phyloP scores from a whole-genome alignment of 2,113 vertebrate species.

The Diadophis punctatus region DNA sequence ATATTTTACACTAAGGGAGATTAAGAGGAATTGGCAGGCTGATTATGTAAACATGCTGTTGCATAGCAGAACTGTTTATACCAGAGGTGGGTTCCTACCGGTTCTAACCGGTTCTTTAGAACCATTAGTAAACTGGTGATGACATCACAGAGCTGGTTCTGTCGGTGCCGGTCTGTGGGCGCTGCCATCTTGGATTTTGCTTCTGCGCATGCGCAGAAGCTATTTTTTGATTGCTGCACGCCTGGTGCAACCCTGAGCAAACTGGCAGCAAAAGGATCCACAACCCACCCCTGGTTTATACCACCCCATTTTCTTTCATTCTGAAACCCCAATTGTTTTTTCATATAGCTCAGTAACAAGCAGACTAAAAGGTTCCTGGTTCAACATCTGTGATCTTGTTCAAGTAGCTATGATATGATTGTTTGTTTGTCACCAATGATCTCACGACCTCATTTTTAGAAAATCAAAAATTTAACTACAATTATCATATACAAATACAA shows the following conservation, averaged over 20 bases:
- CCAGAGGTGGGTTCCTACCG: too few relatives aligned
- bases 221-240: too few relatives aligned
- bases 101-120: too few relatives aligned
- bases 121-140: too few relatives aligned
- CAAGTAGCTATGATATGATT: background rate
- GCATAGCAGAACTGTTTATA: background rate
- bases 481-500: background rate
- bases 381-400: background rate
- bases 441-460: background rate
- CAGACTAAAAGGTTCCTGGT: background rate
- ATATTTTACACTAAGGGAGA: background rate
- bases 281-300: background rate
- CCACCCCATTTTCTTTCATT: background rate
- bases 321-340: background rate
- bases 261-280: too few relatives aligned
- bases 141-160: too few relatives aligned
- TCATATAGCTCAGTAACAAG: background rate
- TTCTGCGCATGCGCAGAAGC: too few relatives aligned
- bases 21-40: background rate
- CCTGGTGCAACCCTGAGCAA: too few relatives aligned
- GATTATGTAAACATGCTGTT: background rate
- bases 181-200: too few relatives aligned
- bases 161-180: too few relatives aligned
- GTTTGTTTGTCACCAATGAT: background rate
- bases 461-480: background rate